These are phyloP conservation scores for Eira barbara DNA, from an alignment of 2,113 vertebrate genomes.

Conservation along the genomic window DNA sequence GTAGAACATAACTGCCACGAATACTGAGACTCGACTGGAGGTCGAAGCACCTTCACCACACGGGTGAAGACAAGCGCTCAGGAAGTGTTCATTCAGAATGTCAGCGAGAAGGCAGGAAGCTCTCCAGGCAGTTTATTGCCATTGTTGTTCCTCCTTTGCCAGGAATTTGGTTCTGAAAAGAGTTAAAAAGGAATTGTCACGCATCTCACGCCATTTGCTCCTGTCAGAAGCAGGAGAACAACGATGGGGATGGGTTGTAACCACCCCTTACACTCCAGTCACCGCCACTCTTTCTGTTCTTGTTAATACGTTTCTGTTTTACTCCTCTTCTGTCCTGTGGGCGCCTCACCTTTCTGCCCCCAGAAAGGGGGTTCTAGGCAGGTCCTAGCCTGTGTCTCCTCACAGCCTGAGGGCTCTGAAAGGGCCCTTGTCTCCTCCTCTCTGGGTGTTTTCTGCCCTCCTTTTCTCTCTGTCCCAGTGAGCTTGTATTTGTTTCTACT, in stretches of 20 bases:
- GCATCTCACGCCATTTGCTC: not conserved
- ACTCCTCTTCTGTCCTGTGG: not conserved
- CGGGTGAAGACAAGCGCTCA: not conserved
- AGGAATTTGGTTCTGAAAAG: conserved; percentile 5
- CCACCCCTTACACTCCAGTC: not conserved
- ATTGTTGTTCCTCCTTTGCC: not conserved
- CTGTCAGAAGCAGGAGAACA: not conserved
- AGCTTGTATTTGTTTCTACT: not conserved
- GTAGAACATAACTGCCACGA: not conserved
- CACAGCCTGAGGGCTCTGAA: not conserved
- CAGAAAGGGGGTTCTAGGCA: not conserved
- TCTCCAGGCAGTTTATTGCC: not conserved
- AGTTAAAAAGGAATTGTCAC: not conserved
- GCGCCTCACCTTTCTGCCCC: not conserved
- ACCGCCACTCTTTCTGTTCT: not conserved
- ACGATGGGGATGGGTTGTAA: not conserved
- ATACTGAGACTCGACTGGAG: not conserved
- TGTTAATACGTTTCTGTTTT: not conserved
- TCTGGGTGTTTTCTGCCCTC: not conserved
- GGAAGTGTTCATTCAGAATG: not conserved
- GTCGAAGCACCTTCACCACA: rapidly evolving
- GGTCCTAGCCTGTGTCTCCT: no score
- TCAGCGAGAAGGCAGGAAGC: not conserved
- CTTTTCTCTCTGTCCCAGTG: not conserved
- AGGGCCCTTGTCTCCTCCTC: not conserved